phyloP scores from a whole-genome alignment of 1,140 invertebrate species.

The Portunus trituberculatus region DNA sequence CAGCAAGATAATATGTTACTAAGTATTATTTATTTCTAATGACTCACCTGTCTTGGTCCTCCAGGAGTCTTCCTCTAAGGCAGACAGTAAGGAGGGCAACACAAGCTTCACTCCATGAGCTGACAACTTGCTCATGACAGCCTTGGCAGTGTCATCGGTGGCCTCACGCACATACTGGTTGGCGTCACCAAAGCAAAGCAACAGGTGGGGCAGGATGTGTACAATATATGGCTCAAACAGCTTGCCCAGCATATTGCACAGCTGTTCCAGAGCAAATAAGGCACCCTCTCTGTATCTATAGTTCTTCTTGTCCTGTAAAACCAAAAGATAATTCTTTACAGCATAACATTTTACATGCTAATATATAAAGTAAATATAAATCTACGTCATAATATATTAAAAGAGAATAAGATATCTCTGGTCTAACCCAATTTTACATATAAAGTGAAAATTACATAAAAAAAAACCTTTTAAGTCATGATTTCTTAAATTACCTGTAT shows the following conservation, averaged over 20 bases:
- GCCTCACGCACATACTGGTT: slow-evolving; percentile 92
- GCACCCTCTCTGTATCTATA: slow-evolving; percentile 96
- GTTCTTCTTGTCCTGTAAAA: slow-evolving; percentile 96
- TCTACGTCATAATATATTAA: too few species aligned
- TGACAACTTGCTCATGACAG: slow-evolving; percentile 97
- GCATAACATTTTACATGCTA: too few species aligned
- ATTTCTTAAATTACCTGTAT: slow-evolving; percentile 93
- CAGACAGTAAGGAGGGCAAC: slow-evolving; percentile 92
- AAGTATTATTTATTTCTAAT: neutral
- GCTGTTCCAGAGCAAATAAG: slow-evolving; percentile 98
- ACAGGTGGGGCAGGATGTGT: slow-evolving; percentile 95
- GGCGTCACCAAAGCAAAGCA: slow-evolving; percentile 97
- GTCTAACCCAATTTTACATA: too few species aligned
- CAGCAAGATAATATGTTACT: neutral
- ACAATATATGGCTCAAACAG: slow-evolving; percentile 99
- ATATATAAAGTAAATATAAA: too few species aligned
- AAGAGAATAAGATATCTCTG: too few species aligned
- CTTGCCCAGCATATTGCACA: slow-evolving; percentile 96
- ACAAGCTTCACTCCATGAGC: slow-evolving; percentile 98
- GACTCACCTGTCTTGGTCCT: slow-evolving; percentile 92
- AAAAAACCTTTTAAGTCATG: slow-evolving; percentile 1
- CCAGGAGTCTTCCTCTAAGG: slow-evolving; percentile 99
- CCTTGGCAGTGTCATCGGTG: slow-evolving; percentile 95
- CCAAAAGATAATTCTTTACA: too few species aligned
- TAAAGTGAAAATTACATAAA: neutral